phyloP scores from a whole-genome alignment of 2,888 invertebrate genomes.

The Dastarcus helophoroides region DNA sequence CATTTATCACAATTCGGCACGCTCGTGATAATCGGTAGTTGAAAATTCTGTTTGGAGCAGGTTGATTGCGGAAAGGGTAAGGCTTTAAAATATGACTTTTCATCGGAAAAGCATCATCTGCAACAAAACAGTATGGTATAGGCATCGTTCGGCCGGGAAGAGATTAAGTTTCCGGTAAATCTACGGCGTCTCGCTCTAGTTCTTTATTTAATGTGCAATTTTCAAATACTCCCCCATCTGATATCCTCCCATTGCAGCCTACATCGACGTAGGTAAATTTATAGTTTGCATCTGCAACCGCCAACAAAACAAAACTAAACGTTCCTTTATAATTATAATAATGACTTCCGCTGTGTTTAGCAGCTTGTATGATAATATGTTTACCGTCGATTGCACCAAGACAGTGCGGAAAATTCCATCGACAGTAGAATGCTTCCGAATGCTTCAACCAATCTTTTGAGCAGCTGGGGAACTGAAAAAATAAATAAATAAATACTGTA shows the following conservation, averaged over 20 bases:
- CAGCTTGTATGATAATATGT: not conserved
- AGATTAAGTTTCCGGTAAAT: not conserved
- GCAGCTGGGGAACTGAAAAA: not conserved
- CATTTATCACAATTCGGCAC: not conserved
- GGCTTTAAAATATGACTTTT: not conserved
- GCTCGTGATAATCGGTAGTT: constrained; percentile 1
- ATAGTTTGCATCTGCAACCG: constrained; percentile 3
- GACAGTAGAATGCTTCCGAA: not conserved
- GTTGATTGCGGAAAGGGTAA: constrained; percentile 1
- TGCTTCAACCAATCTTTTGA: not conserved
- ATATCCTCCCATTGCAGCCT: constrained; percentile 2
- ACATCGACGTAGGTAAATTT: constrained; percentile 2
- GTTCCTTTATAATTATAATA: constrained; percentile 6
- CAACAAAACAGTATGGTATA: not conserved
- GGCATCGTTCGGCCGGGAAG: not conserved
- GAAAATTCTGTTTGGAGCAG: constrained; percentile 1
- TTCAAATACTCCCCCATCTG: not conserved
- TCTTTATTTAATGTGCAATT: not conserved
- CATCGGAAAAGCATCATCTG: not conserved
- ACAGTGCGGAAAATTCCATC: constrained; percentile 1
- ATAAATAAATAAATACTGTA: no score
- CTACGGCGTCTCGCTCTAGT: not conserved
- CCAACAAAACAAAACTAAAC: constrained; percentile 3
- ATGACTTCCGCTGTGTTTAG: not conserved
- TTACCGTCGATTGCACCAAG: constrained; percentile 4